Evolutionary conservation across 2,797 vertebrate species (phyloP), one percentile per base, ranked within the genome.

Genomic region (Sebastes kiyomatsui): DNA sequence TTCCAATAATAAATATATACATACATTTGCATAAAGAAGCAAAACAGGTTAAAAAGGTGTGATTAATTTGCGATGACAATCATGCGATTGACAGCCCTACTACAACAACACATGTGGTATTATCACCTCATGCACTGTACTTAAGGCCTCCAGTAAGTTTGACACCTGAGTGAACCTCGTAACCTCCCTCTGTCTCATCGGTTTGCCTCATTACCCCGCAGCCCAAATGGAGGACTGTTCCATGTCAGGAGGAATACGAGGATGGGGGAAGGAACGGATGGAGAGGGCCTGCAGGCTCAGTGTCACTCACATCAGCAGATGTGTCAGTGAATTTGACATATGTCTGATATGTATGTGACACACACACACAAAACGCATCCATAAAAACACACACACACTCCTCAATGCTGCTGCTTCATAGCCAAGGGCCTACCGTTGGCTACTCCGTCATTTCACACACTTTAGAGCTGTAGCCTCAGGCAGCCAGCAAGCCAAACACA

Each of bases 311-410:
- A 93, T 94, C 84, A 91, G 84, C 88, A 87, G 60, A 87, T 68
- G 85, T 92, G 88, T 92, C 93, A 93, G 81, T 91, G 83, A 87
- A 85, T 83, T 78, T 94, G 93, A 92, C 92, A 88, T 79, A 83
- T 83, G 87, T 91, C 87, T 83, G 87, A 89, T 89, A 86, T 85
- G 65, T 83, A 81, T 81, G 85, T 88, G 87, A 84, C 80, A 86
- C 80, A 81, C 88, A 83, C 72, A 27, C 62, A 42, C 22, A 80
- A 71, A 49, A 49, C 46, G 16, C 46, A 35, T n/a, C 20, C 20
- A 30, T 61, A 72, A 22, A 72, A 60, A 83, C 72, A 75, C 79
- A 76, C 65, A 67, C 80, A 80, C 70, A 67, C 54, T 60, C 78
- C 55, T 71, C 79, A 52, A 7, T 85, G 71, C 69, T 85, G 71